Evolutionary conservation across 2,888 invertebrate genomes (phyloP), one percentile per base, ranked within the genome.

Genomic region (Platycheirus rosarum): DNA sequence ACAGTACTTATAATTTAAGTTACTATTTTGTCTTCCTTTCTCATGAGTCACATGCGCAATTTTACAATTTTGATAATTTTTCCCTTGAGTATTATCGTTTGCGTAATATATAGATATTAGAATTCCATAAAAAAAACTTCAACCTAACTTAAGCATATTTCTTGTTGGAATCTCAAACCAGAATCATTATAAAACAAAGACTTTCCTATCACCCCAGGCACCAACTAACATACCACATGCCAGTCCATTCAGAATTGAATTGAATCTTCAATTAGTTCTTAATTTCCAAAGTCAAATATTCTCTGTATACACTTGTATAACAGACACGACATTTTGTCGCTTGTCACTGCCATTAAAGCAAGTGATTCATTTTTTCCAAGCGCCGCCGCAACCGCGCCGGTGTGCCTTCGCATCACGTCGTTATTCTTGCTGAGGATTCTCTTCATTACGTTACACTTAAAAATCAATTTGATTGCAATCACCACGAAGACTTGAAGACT

Each of bases 401-500:
- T n/a, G n/a, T n/a, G 8, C 13, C 55, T 11, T 1, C 7, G 29
- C 9, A 1, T 2, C 1, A 4, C 16, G 18, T 44, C 46, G 4
- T n/a, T n/a, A n/a, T n/a, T n/a, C n/a, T 20, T 18, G 11, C 48
- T 35, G 11, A 8, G 63, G 2, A 40, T 23, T 14, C 51, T 42
- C 20, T 75, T 76, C 76, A 80, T 80, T 76, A 80, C 32, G 70
- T 53, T 75, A 66, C 60, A 80, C 80, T 80, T 76, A 80, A 76
- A 76, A 75, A 76, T 71, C 76, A 75, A 80, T 80, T 80, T 42
- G 35, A 71, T 66, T 71, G 46, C 66, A 75, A 80, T 80, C 70
- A 66, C n/a, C 16, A 37, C 11, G 55, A 23, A 26, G 16, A 32
- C 46, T n/a, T n/a, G 20, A 37, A 49, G 42, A 80, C 70, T 66